These are phyloP conservation scores for Toxonevra muliebris DNA, from an alignment of 2,888 invertebrate genomes.

Conservation along the genomic window DNA sequence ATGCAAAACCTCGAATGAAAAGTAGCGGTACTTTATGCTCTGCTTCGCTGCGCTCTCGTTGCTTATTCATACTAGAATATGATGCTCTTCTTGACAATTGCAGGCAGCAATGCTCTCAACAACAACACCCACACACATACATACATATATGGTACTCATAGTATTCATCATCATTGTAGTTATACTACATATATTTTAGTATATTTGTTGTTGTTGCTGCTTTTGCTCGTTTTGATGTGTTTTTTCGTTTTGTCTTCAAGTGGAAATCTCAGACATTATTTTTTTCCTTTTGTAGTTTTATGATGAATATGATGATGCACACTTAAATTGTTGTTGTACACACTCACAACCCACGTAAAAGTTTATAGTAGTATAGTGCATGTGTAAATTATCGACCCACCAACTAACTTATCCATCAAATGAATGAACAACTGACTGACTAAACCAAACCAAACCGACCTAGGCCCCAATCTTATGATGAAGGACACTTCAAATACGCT, in stretches of 20 bases:
- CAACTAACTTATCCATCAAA: too few relatives aligned
- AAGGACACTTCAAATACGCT: constrained; percentile 55
- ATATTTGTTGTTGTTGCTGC: neutral
- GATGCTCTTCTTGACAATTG: neutral
- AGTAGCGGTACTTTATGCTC: too few relatives aligned
- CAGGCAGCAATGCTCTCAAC: neutral
- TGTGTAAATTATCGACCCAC: too few relatives aligned
- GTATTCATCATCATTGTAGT: neutral
- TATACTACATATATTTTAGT: neutral
- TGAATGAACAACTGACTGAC: too few relatives aligned
- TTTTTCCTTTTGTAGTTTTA: too few relatives aligned
- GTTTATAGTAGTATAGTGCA: too few relatives aligned
- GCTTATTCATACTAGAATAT: neutral
- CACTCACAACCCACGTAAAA: too few relatives aligned
- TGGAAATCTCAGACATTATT: neutral
- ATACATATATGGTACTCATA: neutral
- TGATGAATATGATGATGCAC: too few relatives aligned
- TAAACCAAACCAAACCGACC: neutral
- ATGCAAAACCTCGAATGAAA: too few relatives aligned
- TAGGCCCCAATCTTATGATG: constrained; percentile 33
- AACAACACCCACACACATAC: neutral
- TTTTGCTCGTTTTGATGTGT: neutral
- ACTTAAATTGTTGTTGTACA: too few relatives aligned
- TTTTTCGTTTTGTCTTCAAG: neutral
- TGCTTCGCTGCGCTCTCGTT: too few relatives aligned